Base-by-base conservation (phyloP, 1,140 invertebrate species). In the Sitobion miscanthi region DNA sequence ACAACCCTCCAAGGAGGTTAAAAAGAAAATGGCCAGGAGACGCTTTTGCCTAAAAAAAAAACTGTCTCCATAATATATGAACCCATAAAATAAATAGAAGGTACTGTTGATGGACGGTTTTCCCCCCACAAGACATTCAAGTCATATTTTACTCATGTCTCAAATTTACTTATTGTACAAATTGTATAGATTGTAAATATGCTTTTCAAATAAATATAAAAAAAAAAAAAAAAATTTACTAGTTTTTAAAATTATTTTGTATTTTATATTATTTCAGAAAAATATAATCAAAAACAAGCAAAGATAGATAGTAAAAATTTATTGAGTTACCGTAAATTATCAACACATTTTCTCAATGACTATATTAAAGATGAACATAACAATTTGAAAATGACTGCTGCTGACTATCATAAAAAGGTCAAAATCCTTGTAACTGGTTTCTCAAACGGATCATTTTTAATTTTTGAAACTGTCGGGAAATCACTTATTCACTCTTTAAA, bases 401-500 rank as follows among this genome's bases (percentile, higher is more conserved):
- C 97, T 23, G 97, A 97, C 57, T 99, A 98, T 95, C 97, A 99
- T 95, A 96, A 96, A 94, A 95, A 96, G 17, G 97, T 96, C 23
- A 97, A 97, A 95, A 96, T 99, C 92, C 95, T 99, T 77, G 97
- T 98, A 2, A 97, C 97, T 93, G 98, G 97, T 20, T 98, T 98
- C 94, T 97, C 96, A 52, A 97, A 96, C 95, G 98, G 98, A 20
- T 95, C 96, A 30, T 99, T 99, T 95, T 97, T 98, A 94, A 96
- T 99, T 1, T 98, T 99, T 94, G 98, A 99, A 95, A 96, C 99
- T 95, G 98, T 99, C 14, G 98, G 98, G 77, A 97, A 98, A 45
- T 99, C 97, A 95, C 95, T 99, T 93, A 98, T 99, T 93, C 98
- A 99, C 95, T 98, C 98, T 6, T 96, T 99, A 11, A 97, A 96